Percentiles rank a stretch among this genome's conserved stretches.
These are phyloP conservation scores for Pollicipes pollicipes DNA, from an alignment of 1,140 invertebrate genomes.

Conservation along the genomic window DNA sequence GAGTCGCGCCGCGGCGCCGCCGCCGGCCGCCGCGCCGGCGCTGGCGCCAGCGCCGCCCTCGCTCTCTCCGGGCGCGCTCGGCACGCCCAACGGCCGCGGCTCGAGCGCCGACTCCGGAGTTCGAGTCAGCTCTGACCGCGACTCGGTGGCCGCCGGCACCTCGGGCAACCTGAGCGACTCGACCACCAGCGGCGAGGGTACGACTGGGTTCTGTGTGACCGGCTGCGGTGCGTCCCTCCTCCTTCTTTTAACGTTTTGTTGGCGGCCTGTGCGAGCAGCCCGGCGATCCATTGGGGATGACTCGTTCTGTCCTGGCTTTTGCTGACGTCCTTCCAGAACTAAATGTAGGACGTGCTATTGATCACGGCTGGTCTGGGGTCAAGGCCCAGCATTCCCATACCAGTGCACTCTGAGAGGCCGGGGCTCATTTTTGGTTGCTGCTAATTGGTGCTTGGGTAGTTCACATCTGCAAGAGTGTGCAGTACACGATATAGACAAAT, in stretches of 20 bases:
- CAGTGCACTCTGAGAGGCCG: too few relatives aligned
- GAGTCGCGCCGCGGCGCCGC: conserved; percentile 18
- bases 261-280: neutral
- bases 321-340: too few relatives aligned
- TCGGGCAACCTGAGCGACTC: conserved; percentile 50
- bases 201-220: neutral
- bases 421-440: too few relatives aligned
- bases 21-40: conserved; percentile 15
- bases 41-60: conserved; percentile 14
- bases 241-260: neutral
- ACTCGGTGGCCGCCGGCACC: conserved; percentile 42
- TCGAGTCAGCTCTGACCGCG: conserved; percentile 57
- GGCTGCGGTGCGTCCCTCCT: neutral
- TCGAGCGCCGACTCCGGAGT: conserved; percentile 73
- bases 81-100: conserved; percentile 39
- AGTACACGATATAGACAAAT: too few relatives aligned
- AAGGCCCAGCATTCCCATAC: too few relatives aligned
- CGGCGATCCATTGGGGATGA: too few relatives aligned
- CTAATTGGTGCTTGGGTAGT: too few relatives aligned
- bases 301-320: too few relatives aligned
- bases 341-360: too few relatives aligned
- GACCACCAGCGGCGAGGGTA: conserved; percentile 25
- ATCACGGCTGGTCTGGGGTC: too few relatives aligned
- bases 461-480: too few relatives aligned
- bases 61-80: conserved; percentile 15